Conservation (phyloP, 2,888 invertebrate species). For the Rhamnusium bicolor region DNA sequence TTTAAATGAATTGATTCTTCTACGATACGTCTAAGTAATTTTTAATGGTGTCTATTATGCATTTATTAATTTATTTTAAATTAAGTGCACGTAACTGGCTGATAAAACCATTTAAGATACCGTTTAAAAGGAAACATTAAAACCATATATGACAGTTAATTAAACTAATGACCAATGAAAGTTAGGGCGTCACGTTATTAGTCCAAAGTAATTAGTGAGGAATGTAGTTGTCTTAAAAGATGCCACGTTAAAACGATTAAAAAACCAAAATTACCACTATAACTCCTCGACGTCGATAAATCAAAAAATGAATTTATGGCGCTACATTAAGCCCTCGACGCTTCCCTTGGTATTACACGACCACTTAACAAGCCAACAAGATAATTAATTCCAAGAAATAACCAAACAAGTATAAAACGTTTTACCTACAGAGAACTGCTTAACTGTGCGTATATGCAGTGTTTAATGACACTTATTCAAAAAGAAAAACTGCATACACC, state of each 20-base stretch:
- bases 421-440: background rate
- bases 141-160: conserved; percentile 3
- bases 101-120: conserved; percentile 3
- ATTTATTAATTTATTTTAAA: conserved; percentile 9
- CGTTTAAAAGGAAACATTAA: conserved; percentile 3
- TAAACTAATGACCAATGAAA: conserved; percentile 3
- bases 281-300: conserved; percentile 48
- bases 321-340: conserved; percentile 50
- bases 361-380: conserved; percentile 53
- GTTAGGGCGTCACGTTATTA: conserved; percentile 5
- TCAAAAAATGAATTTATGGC: conserved; percentile 53
- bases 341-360: conserved; percentile 52
- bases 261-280: conserved; percentile 53
- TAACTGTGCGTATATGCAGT: background rate
- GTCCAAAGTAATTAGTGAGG: conserved; percentile 42
- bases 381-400: conserved; percentile 54
- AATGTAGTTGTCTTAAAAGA: conserved; percentile 44
- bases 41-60: conserved; percentile 5
- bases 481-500: no score
- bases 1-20: background rate
- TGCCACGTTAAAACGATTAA: conserved; percentile 48
- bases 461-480: background rate
- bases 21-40: background rate
- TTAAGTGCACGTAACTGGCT: background rate
- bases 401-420: conserved; percentile 31